Evolutionary conservation across 2,888 invertebrate species (phyloP), one percentile per base, ranked within the genome.

Genomic region (Phorcus lineatus): DNA sequence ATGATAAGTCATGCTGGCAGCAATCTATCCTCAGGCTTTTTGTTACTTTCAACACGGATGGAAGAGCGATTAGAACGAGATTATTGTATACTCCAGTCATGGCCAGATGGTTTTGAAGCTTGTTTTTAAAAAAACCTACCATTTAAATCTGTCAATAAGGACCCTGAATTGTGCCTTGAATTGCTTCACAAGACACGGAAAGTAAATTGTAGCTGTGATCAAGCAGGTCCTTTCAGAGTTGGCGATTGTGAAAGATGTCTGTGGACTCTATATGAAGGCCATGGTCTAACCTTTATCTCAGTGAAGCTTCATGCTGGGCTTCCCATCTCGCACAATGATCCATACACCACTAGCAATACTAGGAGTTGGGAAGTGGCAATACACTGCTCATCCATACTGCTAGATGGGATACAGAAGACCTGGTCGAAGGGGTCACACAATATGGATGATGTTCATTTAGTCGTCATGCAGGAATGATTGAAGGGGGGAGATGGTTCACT

Each of bases 371-470:
- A 47, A 47, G 47, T 47, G 47, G 47, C 11, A 47, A 47, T 47
- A 47, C 36, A 13, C 47, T 47, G 47, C 47, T 47, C 17, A 70
- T 36, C 31, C 4, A 4, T 28, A 40, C 36, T 40, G 17, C 36
- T 36, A 40, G 70, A 70, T 70, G 70, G 9, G 19, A 19, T 47
- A 36, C 17, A 40, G 31, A 2, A 70, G 19, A 62, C 62, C 19
- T n/a, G 70, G 70, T 31, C 70, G 70, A 36, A 70, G 70, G n/a
- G 36, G 28, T 36, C 19, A 4, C 36, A 36, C 70, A 70, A 70
- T 70, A 70, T 70, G 70, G 70, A 31, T 40, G 40, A 70, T 70
- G 70, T 31, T 70, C 70, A 70, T 31, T 70, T 70, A 36, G 70
- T 40, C 19, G 31, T 19, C 70, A 70, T 40, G 70, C 62, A 28